Percentiles rank a stretch among this genome's conserved stretches.
These are phyloP conservation scores for Porphyrio hochstetteri DNA, from an alignment of 2,113 vertebrate genomes.

Conservation along the genomic window DNA sequence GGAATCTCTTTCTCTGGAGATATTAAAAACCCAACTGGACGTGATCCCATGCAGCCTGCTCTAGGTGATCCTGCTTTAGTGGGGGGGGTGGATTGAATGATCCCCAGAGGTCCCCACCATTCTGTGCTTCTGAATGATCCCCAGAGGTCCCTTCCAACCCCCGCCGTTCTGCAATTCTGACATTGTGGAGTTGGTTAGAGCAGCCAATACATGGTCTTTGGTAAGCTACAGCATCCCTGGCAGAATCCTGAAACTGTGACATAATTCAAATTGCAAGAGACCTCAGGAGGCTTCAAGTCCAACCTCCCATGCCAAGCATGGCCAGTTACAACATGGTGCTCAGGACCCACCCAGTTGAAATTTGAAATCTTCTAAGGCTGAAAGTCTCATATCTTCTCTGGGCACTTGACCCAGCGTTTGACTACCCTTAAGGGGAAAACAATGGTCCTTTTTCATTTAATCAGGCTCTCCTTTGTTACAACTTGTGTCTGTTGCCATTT, in stretches of 20 bases:
- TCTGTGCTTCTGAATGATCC: too few relatives aligned
- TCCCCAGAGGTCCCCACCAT: too few relatives aligned
- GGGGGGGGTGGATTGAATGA: too few relatives aligned
- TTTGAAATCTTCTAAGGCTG: not conserved
- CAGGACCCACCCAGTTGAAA: not conserved
- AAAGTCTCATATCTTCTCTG: not conserved
- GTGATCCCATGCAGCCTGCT: too few relatives aligned
- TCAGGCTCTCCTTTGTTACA: not conserved
- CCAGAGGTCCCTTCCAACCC: too few relatives aligned
- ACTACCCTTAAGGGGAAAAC: not conserved
- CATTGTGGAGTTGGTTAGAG: not conserved
- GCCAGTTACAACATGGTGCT: not conserved
- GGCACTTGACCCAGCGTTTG: not conserved
- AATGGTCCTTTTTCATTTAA: not conserved
- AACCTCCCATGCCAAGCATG: not conserved
- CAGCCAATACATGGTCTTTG: not conserved
- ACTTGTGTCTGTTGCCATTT: not conserved
- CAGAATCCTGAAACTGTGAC: rapidly evolving
- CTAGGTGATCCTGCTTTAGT: too few relatives aligned
- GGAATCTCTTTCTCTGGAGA: too few relatives aligned
- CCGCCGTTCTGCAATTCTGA: not conserved
- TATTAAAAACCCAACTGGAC: too few relatives aligned
- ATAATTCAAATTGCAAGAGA: not conserved
- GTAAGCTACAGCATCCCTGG: not conserved
- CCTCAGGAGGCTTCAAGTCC: not conserved